Base-by-base conservation (phyloP, 2,888 invertebrate genomes). In the Drosophila leonis region DNA sequence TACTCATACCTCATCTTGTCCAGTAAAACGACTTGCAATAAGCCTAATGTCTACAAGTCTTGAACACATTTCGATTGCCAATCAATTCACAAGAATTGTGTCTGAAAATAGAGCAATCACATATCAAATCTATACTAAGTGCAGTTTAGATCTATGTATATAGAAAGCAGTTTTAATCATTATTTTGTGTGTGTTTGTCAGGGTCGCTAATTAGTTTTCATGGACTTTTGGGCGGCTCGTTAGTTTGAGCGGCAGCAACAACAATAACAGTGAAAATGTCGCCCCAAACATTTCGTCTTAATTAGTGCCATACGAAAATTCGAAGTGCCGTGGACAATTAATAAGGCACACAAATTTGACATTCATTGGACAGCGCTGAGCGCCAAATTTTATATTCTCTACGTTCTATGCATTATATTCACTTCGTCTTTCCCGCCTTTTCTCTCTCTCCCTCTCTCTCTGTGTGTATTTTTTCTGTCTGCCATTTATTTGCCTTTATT, bases 401-500 rank as follows among this genome's bases (percentile, higher is more conserved):
- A 64, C 64, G 54, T 52, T 71, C 66, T 59, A 24, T 57, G 56
- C 51, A 65, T 66, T 41, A 29, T 49, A 57, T 61, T 66, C 46
- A 44, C 44, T 57, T 48, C 37, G 37, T 61, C 59, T 39, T 15
- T 15, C 15, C 20, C 10, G 0, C 49, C 5, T 10, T 9, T 18
- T 0, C 51, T 9, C n/a, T 9, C 15, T 56, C 41, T 56, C 12
- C 1, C 41, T 18, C 10, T 65, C 13, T 2, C n/a, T 18, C 18
- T 56, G 20, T 29, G 33, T 37, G 15, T 52, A 12, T 37, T 35
- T 52, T 35, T 67, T 54, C 24, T 39, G 54, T 54, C 82, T 74
- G 83, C 82, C 84, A 84, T 84, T 87, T 87, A 84, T 84, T 84
- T 84, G 84, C 85, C 82, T 80, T 84, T 84, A 84, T 87, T 87